Evolutionary conservation across 1,140 invertebrate genomes (phyloP).

Genomic region (Eumaeus atala): DNA sequence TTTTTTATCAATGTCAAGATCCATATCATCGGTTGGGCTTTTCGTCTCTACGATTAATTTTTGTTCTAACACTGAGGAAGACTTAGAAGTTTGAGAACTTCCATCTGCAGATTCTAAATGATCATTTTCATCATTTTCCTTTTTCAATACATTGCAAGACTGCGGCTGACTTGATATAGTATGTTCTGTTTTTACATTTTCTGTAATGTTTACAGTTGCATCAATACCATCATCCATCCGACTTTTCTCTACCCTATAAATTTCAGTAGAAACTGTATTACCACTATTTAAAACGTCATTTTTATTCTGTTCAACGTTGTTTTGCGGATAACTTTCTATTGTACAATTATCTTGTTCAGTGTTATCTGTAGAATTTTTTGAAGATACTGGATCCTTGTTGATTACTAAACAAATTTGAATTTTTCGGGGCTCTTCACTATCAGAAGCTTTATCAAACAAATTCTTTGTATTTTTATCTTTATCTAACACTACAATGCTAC

Average conservation of each 20-base stretch:
- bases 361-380: conserved; percentile 5
- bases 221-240: background rate
- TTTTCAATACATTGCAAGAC: too few species aligned
- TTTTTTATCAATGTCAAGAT: conserved; percentile 1
- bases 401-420: conserved; percentile 62
- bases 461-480: conserved; percentile 35
- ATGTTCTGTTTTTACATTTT: background rate
- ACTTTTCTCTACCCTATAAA: background rate
- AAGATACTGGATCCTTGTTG: conserved; percentile 33
- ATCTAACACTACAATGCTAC: conserved; percentile 48
- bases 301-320: background rate
- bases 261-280: background rate
- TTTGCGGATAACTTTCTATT: background rate
- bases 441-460: conserved; percentile 18
- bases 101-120: background rate
- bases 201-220: background rate
- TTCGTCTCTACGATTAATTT: conserved; percentile 1
- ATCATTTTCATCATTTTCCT: background rate
- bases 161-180: too few species aligned
- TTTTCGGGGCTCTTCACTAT: conserved; percentile 46
- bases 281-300: background rate
- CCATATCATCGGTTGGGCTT: conserved; percentile 12
- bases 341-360: conserved; percentile 43
- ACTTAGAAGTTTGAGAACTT: background rate
- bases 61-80: conserved; percentile 2